Base-by-base conservation (phyloP, 2,113 vertebrate species). In the Pollachius pollachius region DNA sequence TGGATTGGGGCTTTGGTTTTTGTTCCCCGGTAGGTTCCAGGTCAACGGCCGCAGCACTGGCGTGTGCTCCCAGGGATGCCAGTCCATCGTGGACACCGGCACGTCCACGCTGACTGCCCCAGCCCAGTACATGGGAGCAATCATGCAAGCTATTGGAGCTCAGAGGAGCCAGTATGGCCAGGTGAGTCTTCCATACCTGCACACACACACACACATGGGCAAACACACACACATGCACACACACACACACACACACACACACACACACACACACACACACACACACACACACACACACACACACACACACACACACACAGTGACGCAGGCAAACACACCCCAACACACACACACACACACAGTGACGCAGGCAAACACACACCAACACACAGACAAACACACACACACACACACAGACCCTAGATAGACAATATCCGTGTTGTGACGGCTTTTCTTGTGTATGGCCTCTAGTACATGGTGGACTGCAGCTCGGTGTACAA, bases 31-130 rank as follows among this genome's bases (percentile, higher is more conserved):
- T 57, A 92, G 91, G 59, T 90, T 92, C 69, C 16, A 70, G 19
- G 73, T 93, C 54, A 74, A 71, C 18, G 84, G 77, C 18, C 76
- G 74, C 52, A 67, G 82, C 52, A 81, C 72, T 1, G 73, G 83
- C 64, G 89, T 78, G 85, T 90, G 87, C 57, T 83, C 84, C 30
- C 68, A 71, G 30, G 90, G 91, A 57, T 94, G 90, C 72, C 91
- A 90, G 79, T 83, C 79, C 4, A 81, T 91, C 11, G 81, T 88
- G 18, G 91, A 93, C 70, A 91, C 90, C 1, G 90, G 90, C 61
- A 92, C 90, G 21, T 90, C 90, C 3, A 68, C 67, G 27, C 82
- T 91, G 60, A 84, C 88, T 19, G 88, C 72, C 15, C 90, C 89
- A 58, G 30, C 68, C 16, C 37, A 79, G 19, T 0, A 76, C 75